Evolutionary conservation across 53 echinoderm and acorn worm genomes (phyloP).

Genomic region (Hippasteria phrygiana): DNA sequence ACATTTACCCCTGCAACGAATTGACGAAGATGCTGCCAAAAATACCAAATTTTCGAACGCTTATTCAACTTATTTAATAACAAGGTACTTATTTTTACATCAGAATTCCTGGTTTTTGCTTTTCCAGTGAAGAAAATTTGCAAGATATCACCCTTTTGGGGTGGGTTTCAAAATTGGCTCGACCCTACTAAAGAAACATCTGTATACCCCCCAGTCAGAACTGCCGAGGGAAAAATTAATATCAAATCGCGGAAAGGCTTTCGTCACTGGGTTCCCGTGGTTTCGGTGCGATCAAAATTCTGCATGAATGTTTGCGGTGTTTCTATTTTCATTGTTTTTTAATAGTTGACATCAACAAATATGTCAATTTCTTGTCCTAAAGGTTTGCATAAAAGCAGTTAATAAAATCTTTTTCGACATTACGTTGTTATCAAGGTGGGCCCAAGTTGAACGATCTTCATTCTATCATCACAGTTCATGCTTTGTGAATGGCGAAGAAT

Average conservation of each 20-base stretch:
- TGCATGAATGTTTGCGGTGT: background rate
- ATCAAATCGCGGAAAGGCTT: constrained; percentile 23
- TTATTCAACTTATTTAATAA: background rate
- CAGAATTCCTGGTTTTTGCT: background rate
- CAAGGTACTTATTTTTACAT: background rate
- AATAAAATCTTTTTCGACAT: background rate
- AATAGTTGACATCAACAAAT: background rate
- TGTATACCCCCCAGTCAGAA: constrained; percentile 32
- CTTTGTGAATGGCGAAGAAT: background rate
- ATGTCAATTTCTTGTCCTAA: too few species aligned
- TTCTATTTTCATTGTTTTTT: background rate
- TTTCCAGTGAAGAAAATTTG: background rate
- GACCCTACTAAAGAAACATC: constrained; percentile 27
- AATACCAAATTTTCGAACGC: background rate
- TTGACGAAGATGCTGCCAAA: background rate
- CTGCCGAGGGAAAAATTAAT: constrained; percentile 58
- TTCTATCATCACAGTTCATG: background rate
- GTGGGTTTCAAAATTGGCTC: constrained; percentile 2
- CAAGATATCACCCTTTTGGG: background rate
- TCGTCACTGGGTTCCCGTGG: constrained; percentile 41
- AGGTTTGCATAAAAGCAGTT: background rate
- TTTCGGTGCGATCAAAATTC: constrained; percentile 13
- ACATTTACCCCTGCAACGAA: constrained; percentile 7
- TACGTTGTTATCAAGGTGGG: too few species aligned
- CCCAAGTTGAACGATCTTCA: too few species aligned